A percentile compares a stretch with the other conserved stretches of the same genome.
These are phyloP conservation scores for Elephantulus edwardii DNA, from an alignment of 2,113 vertebrate species.

Conservation along the genomic window DNA sequence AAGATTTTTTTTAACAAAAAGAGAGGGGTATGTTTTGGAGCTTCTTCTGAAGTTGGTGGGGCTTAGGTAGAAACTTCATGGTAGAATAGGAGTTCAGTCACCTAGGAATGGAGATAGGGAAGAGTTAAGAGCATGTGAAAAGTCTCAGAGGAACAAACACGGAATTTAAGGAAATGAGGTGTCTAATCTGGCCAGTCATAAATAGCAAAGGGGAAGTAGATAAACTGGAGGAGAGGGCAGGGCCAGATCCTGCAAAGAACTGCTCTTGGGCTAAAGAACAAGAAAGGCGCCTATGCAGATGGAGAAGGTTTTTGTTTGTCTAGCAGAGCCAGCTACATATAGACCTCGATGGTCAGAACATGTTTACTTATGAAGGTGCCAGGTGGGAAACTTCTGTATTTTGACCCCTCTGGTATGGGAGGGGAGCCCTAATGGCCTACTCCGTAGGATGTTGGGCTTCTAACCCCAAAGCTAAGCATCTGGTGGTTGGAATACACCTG, in stretches of 20 bases:
- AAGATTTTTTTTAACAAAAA: too few relatives aligned
- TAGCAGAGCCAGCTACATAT: neutral
- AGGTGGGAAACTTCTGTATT: neutral
- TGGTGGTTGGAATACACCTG: too few relatives aligned
- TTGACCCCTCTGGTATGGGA: too few relatives aligned
- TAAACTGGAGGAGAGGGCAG: neutral
- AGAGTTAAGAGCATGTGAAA: neutral
- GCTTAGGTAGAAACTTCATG: neutral
- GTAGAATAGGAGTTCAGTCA: neutral
- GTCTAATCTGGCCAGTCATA: neutral
- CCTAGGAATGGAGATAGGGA: neutral
- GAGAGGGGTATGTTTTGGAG: neutral
- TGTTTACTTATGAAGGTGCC: neutral
- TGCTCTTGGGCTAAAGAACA: neutral
- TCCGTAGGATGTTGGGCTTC: too few relatives aligned
- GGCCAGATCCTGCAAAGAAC: neutral
- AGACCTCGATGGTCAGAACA: neutral
- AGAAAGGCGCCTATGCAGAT: neutral
- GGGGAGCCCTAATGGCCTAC: too few relatives aligned
- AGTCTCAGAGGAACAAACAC: neutral
- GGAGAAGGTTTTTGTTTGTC: neutral
- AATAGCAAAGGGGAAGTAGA: neutral
- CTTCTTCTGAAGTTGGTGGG: neutral
- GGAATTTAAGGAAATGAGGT: neutral
- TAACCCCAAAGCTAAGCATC: too few relatives aligned